Base-by-base conservation (phyloP, 2,888 invertebrate species). In the Caenorhabditis sp. region DNA sequence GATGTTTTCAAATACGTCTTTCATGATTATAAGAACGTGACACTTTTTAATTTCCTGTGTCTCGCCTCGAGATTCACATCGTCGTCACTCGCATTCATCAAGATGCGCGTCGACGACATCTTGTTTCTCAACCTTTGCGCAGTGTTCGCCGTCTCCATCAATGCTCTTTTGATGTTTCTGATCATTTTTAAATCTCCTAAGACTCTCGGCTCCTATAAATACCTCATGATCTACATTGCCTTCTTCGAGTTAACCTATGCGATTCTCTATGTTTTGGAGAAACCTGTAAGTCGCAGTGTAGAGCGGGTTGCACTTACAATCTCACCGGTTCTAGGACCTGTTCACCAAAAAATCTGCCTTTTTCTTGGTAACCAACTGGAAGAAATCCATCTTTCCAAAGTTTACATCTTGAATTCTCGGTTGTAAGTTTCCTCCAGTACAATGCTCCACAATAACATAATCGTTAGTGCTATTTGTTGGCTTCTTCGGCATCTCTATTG, bases 161-260 rank as follows among this genome's bases (percentile, higher is more conserved):
- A 72, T 20, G 55, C 62, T 35, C 13, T 72, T 11, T 32, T 72
- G 9, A 72, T 72, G 35, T 2, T 62, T 28, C 13, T 74, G 6
- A 67, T 74, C 35, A 8, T 74, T 4, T 64, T 32, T 13, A 78
- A 78, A n/a, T 70, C 69, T 26, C 70, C 69, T 8, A 78, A 78
- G 20, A 37, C 56, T 11, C n/a, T 78, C 18, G 77, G 77, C 6
- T 61, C 77, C 2, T 77, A 77, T 26, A 77, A 77, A 26, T 77
- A 69, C 50, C 55, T 77, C 0, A 77, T 77, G 77, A 58, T 77
- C 20, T 69, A 69, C 22, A 62, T 77, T 20, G 61, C 64, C 15
- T 5, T 44, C 0, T 78, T 70, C 24, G 78, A 78, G 22, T 51
- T 78, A 9, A 65, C 64, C 20, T 78, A 77, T 47, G 67, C 76